These are phyloP conservation scores for Sardinella longiceps DNA, from an alignment of 2,797 vertebrate species.

Conservation along the genomic window DNA sequence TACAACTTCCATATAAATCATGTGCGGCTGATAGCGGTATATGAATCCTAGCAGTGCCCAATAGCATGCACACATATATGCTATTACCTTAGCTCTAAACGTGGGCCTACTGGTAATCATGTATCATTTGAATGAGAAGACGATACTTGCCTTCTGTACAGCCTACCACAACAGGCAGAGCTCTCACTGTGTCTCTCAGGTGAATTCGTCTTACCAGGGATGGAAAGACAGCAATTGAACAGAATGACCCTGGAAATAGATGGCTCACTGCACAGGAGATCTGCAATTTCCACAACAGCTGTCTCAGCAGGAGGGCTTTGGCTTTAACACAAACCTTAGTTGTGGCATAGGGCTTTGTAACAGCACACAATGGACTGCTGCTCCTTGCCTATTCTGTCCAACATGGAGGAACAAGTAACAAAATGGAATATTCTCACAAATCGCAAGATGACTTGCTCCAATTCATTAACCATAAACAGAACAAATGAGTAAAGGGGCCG, in stretches of 20 bases:
- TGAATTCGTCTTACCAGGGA: not conserved
- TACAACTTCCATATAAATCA: not conserved
- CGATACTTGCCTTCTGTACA: not conserved
- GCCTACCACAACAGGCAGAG: not conserved
- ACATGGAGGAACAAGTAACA: not conserved
- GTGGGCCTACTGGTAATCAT: not conserved
- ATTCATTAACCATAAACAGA: not conserved
- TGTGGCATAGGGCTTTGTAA: not conserved
- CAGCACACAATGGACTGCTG: not conserved
- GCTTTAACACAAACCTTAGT: not conserved
- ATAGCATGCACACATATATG: not conserved
- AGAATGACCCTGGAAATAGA: conserved; percentile 6
- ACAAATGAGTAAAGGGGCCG: not conserved
- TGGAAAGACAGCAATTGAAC: not conserved
- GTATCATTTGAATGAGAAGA: not conserved
- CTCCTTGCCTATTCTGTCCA: no score
- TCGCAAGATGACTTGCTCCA: not conserved
- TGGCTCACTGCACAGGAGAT: not conserved
- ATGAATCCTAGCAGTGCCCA: not conserved
- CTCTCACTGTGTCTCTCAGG: not conserved
- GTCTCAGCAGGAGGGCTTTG: not conserved
- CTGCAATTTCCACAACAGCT: not conserved
- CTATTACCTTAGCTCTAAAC: no score
- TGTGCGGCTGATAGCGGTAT: not conserved
- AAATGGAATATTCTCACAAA: not conserved